Percentiles rank a stretch among this genome's conserved stretches.
Evolutionary conservation across 2,888 invertebrate genomes (phyloP).

Genomic region (Brassicogethes aeneus): DNA sequence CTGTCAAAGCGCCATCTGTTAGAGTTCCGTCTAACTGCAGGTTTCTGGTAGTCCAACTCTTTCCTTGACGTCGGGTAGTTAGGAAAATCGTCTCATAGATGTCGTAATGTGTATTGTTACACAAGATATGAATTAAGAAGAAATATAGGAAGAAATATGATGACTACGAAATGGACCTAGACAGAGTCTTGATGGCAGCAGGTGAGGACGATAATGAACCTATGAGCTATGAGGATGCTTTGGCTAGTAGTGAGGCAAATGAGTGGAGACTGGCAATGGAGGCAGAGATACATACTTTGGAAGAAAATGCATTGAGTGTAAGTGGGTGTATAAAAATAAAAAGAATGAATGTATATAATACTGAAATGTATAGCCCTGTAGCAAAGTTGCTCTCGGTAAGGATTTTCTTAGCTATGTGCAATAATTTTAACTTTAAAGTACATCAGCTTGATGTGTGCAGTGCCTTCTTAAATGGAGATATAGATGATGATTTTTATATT

Average conservation of each 20-base stretch:
- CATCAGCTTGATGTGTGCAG: neutral
- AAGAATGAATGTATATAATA: no score
- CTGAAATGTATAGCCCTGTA: no score
- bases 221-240: neutral
- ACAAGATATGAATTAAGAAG: no score
- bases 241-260: neutral
- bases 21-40: no score
- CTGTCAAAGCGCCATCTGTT: no score
- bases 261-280: neutral
- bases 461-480: neutral
- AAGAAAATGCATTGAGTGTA: slow-evolving; percentile 13
- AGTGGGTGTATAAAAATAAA: slow-evolving; percentile 14
- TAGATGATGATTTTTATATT: neutral
- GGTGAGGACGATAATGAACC: neutral
- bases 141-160: no score
- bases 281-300: slow-evolving; percentile 7
- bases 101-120: no score
- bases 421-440: neutral
- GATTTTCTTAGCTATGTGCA: slow-evolving; percentile 6
- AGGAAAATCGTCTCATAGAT: no score
- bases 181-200: neutral
- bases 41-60: no score
- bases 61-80: no score
- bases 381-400: slow-evolving; percentile 9
- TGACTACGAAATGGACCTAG: neutral